phyloP scores from a whole-genome alignment of 30 jellyfish, hydroid and myxozoan species.

The Aurelia coerulea region DNA sequence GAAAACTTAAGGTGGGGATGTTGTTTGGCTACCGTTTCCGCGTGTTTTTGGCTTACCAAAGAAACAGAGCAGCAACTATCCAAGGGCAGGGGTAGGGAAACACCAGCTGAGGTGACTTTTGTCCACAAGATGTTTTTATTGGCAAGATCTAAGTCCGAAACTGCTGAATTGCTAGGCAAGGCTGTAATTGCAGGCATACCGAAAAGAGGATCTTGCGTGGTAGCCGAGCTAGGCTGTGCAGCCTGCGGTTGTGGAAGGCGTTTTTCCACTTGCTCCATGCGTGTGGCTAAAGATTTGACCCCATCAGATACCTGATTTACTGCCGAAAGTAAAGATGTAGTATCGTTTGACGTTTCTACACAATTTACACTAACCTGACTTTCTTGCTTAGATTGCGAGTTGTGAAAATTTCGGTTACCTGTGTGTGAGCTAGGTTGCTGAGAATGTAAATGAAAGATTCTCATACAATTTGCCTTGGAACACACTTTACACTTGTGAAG shows the following conservation, averaged over 20 bases:
- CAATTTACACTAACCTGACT: too few relatives aligned
- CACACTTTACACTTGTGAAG: conserved; percentile 9
- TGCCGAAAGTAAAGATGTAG: too few relatives aligned
- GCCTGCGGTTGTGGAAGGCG: too few relatives aligned
- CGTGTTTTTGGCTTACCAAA: conserved; percentile 49
- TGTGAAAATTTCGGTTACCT: not conserved
- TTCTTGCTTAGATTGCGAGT: too few relatives aligned
- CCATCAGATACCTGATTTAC: too few relatives aligned
- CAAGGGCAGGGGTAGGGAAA: conserved; percentile 45
- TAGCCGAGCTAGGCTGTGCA: too few relatives aligned
- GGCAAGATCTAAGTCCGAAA: conserved; percentile 35
- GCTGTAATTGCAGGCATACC: conserved; percentile 13
- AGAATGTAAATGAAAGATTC: too few relatives aligned
- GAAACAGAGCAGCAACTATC: conserved; percentile 67
- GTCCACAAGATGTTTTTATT: conserved; percentile 41
- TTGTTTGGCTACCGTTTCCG: conserved; percentile 7
- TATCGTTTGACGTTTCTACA: too few relatives aligned
- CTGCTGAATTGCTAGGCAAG: not conserved
- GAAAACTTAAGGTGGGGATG: conserved; percentile 28
- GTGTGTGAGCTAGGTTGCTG: too few relatives aligned
- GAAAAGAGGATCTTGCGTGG: conserved; percentile 28
- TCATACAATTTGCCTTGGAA: not conserved
- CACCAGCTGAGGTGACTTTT: conserved; percentile 51
- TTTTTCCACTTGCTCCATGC: too few relatives aligned
- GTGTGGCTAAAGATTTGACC: not conserved